These are phyloP conservation scores for Poicephalus gulielmi DNA, from an alignment of 2,113 vertebrate species.

Conservation along the genomic window DNA sequence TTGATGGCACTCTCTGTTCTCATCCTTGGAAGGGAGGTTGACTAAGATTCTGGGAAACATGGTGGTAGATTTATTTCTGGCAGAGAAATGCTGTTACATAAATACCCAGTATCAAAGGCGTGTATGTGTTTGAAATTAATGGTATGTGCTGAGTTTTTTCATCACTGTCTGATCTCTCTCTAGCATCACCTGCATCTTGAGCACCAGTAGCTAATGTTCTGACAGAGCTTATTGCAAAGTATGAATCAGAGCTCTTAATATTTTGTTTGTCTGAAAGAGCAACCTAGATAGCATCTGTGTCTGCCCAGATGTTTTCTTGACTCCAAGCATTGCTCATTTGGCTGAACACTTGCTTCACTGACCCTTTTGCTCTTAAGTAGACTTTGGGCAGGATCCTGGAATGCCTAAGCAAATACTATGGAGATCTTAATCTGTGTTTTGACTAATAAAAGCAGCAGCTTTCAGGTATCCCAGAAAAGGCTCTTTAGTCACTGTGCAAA, in stretches of 20 bases:
- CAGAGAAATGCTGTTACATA: not conserved
- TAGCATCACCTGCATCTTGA: not conserved
- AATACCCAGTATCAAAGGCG: not conserved
- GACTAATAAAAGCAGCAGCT: not conserved
- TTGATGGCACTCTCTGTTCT: not conserved
- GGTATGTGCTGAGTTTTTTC: not conserved
- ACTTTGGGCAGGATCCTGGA: not conserved
- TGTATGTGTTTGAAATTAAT: not conserved
- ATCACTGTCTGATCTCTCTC: not conserved
- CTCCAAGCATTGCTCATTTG: not conserved
- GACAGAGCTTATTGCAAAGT: not conserved
- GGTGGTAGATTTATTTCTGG: not conserved
- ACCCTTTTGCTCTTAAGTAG: not conserved
- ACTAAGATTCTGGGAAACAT: not conserved
- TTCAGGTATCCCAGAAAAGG: not conserved
- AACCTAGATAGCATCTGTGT: not conserved
- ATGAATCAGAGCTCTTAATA: not conserved
- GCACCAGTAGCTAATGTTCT: not conserved
- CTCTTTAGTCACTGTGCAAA: not conserved
- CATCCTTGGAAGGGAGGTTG: not conserved
- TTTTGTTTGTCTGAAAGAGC: not conserved
- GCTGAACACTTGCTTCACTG: not conserved
- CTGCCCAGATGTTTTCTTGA: not conserved
- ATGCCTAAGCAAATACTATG: not conserved
- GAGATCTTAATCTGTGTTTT: constrained; percentile 16